A percentile compares a stretch with the other conserved stretches of the same genome.
phyloP scores from a whole-genome alignment of 2,888 invertebrate genomes.

The Lasioglossum figueresi region DNA sequence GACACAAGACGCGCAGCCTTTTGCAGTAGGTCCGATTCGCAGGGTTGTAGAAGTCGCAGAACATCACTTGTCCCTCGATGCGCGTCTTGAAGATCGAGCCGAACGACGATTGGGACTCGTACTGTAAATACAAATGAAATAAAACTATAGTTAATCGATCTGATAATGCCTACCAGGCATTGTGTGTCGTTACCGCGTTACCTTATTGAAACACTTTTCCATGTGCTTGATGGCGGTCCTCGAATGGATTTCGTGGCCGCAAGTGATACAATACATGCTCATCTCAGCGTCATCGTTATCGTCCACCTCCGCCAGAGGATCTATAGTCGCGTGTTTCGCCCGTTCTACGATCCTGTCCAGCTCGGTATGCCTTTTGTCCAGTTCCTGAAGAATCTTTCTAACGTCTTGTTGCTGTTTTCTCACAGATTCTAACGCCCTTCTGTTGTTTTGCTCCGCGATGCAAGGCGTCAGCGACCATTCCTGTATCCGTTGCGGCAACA shows the following conservation, averaged over 20 bases:
- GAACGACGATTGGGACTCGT: conserved; percentile 98
- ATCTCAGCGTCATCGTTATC: conserved; percentile 90
- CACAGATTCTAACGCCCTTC: conserved; percentile 89
- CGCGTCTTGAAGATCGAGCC: conserved; percentile 97
- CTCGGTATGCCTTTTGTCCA: conserved; percentile 91
- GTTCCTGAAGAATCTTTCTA: conserved; percentile 90
- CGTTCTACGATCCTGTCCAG: conserved; percentile 92
- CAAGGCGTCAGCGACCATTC: conserved; percentile 96
- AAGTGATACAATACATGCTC: conserved; percentile 97
- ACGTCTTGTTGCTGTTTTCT: conserved; percentile 92
- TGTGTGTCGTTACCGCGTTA: conserved; percentile 70
- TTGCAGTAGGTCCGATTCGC: conserved; percentile 97
- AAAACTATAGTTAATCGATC: background rate
- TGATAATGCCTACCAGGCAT: background rate
- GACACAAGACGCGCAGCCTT: conserved; percentile 96
- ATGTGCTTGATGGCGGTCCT: conserved; percentile 97
- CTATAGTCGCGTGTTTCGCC: conserved; percentile 89
- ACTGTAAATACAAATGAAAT: conserved; percentile 84
- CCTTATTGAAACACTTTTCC: conserved; percentile 98
- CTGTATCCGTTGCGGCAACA: conserved; percentile 93
- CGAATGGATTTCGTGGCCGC: conserved; percentile 97
- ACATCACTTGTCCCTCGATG: conserved; percentile 98
- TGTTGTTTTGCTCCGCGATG: conserved; percentile 93
- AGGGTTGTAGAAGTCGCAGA: conserved; percentile 98
- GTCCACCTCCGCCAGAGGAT: conserved; percentile 86